These are phyloP conservation scores for Aphaenogaster floridana DNA, from an alignment of 1,140 invertebrate species.

Conservation along the genomic window DNA sequence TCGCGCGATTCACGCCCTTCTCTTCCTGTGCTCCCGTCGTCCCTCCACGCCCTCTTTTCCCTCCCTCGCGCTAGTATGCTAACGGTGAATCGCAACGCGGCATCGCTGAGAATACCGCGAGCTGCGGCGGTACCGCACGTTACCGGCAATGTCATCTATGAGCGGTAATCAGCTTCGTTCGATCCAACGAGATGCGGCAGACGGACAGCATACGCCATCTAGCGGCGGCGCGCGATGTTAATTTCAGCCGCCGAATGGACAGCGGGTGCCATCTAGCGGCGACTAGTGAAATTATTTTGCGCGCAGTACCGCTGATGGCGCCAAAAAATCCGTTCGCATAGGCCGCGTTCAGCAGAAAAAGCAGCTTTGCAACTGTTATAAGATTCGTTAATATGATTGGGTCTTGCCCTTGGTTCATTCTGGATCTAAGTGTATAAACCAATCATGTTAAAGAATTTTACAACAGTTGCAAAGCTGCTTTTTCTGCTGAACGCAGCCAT, in stretches of 20 bases:
- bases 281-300: too few relatives aligned
- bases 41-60: background rate
- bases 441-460: too few relatives aligned
- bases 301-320: too few relatives aligned
- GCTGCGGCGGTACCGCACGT: background rate
- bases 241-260: background rate
- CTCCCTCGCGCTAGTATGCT: constrained; percentile 38
- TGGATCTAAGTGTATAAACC: too few relatives aligned
- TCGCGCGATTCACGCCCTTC: constrained; percentile 74
- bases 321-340: too few relatives aligned
- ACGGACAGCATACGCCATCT: constrained; percentile 44
- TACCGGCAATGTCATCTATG: background rate
- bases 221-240: background rate
- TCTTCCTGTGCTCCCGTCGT: constrained; percentile 48
- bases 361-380: too few relatives aligned
- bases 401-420: too few relatives aligned
- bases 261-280: too few relatives aligned
- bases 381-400: too few relatives aligned
- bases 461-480: too few relatives aligned
- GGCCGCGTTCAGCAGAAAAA: too few relatives aligned
- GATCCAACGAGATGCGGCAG: background rate
- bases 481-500: too few relatives aligned
- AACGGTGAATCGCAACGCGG: constrained; percentile 73
- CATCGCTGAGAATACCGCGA: background rate
- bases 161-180: background rate